These are phyloP conservation scores for Callosobruchus maculatus DNA, from an alignment of 2,888 invertebrate species.

Conservation along the genomic window DNA sequence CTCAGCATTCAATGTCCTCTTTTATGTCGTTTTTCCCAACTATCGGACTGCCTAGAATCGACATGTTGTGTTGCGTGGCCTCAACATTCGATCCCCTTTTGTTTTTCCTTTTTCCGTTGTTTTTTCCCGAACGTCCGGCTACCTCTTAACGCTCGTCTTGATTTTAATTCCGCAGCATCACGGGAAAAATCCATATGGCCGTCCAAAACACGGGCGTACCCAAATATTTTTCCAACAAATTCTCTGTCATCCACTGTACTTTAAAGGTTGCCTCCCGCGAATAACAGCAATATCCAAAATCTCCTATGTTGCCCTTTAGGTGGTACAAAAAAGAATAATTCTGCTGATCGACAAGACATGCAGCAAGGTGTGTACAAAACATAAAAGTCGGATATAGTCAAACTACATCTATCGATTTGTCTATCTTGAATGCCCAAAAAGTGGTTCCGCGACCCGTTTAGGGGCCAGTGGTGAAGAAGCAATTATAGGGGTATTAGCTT, in stretches of 20 bases:
- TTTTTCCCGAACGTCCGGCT: neutral
- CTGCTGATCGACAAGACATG: too few species aligned
- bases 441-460: too few species aligned
- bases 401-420: too few species aligned
- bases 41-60: neutral
- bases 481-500: too few species aligned
- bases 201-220: neutral
- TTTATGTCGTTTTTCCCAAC: neutral
- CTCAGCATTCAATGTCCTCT: neutral
- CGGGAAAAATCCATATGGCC: neutral
- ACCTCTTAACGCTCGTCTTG: slow-evolving; percentile 26
- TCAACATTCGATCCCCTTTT: neutral
- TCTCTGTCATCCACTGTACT: neutral
- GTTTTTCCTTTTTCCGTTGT: neutral
- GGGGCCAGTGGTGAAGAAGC: too few species aligned
- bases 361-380: too few species aligned
- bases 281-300: too few species aligned
- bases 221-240: neutral
- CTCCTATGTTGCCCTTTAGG: too few species aligned
- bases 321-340: too few species aligned
- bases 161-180: slow-evolving; percentile 23
- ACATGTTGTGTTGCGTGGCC: neutral
- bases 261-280: too few species aligned
- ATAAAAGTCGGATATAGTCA: too few species aligned
- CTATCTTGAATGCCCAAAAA: too few species aligned